Percentiles rank a stretch among this genome's conserved stretches.
These are phyloP conservation scores for Dipodomys ordii DNA, from an alignment of 2,113 vertebrate genomes.

Conservation along the genomic window DNA sequence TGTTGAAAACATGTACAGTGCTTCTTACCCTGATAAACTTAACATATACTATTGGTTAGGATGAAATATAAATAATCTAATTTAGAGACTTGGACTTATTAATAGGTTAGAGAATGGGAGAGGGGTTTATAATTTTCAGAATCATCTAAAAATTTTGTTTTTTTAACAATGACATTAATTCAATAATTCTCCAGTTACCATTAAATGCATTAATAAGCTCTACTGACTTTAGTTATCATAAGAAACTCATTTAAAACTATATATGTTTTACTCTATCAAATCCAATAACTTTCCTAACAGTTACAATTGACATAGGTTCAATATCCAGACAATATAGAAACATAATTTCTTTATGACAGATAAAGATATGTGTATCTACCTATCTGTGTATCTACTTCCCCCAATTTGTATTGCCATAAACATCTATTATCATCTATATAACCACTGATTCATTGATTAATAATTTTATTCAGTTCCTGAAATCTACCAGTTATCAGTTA, in stretches of 20 bases:
- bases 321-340: background rate
- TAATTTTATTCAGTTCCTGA: background rate
- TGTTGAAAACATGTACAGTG: background rate
- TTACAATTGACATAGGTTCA: background rate
- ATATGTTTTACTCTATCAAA: background rate
- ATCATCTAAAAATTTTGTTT: background rate
- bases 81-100: background rate
- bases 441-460: background rate
- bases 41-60: background rate
- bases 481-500: background rate
- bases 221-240: background rate
- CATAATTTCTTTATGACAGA: background rate
- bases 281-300: background rate
- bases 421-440: background rate
- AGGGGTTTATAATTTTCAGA: background rate
- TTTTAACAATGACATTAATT: slow-evolving; percentile 5
- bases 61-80: background rate
- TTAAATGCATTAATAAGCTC: background rate
- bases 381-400: background rate
- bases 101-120: background rate
- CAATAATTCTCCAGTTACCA: background rate
- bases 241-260: background rate
- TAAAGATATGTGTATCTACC: background rate
- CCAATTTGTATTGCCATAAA: background rate
- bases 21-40: background rate